Conservation (phyloP, 2,888 invertebrate genomes). For the Neocrepidodera transversa region DNA sequence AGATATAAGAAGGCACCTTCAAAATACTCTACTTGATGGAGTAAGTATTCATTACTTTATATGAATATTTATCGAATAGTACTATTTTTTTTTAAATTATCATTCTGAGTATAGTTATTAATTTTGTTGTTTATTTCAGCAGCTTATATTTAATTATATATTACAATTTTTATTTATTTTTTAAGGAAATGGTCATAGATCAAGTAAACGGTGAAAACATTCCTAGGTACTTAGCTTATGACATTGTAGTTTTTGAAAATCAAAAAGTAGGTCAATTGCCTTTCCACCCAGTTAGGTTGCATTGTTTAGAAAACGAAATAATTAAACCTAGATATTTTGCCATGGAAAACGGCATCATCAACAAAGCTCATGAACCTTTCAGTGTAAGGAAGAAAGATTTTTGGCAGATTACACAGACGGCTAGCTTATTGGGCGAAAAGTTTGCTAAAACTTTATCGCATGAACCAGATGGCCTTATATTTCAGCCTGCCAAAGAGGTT, state of each 20-base stretch:
- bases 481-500: slow-evolving; percentile 84
- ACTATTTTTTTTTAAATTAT: background rate
- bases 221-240: slow-evolving; percentile 94
- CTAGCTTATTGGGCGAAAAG: slow-evolving; percentile 77
- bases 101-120: too few relatives aligned
- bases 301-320: slow-evolving; percentile 78
- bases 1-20: slow-evolving; percentile 74
- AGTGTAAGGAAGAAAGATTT: slow-evolving; percentile 91
- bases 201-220: slow-evolving; percentile 75
- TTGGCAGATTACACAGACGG: slow-evolving; percentile 81
- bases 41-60: slow-evolving; percentile 70
- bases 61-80: too few relatives aligned
- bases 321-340: slow-evolving; percentile 76
- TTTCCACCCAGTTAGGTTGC: slow-evolving; percentile 78
- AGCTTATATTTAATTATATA: too few relatives aligned
- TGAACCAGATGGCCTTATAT: slow-evolving; percentile 97
- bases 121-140: too few relatives aligned
- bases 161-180: slow-evolving; percentile 11
- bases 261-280: slow-evolving; percentile 77
- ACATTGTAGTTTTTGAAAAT: slow-evolving; percentile 85
- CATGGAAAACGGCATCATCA: slow-evolving; percentile 77
- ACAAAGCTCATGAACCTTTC: slow-evolving; percentile 84
- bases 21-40: slow-evolving; percentile 89
- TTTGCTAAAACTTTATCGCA: slow-evolving; percentile 87
- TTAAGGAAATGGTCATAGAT: slow-evolving; percentile 96